Base-by-base conservation (phyloP, 2,113 vertebrate species). In the Pitta sordida region DNA sequence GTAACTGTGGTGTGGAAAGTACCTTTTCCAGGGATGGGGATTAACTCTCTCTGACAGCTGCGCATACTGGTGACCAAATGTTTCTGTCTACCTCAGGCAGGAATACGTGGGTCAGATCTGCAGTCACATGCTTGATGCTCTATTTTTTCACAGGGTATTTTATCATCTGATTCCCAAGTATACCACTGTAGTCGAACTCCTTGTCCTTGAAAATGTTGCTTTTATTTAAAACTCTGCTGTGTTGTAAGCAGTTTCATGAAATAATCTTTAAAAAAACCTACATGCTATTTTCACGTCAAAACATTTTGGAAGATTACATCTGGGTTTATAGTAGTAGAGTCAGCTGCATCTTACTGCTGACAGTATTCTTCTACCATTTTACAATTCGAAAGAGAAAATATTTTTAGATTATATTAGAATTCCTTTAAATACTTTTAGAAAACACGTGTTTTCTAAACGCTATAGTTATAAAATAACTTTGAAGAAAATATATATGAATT, bases 1-100 rank as follows among this genome's bases (percentile, higher is more conserved):
- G 75, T 68, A 64, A 27, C 26, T 3, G 0, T 0, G 0, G 6
- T 7, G 12, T 64, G 58, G 36, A 32, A 69, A 30, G n/a, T 6
- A 13, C 37, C 37, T 15, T 27, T 48, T n/a, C 10, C 27, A 53
- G 46, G 30, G 24, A 9, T 1, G 22, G 70, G 48, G 16, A 67
- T 20, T 2, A 8, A 18, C 13, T 51, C 15, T 12, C 37, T 37
- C 30, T 34, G 12, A 19, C n/a, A 74, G 27, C 64, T 49, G 44
- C 49, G 69, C 41, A 17, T 24, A 18, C 14, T 46, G 5, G 7
- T 87, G 48, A 24, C 49, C 56, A 10, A 21, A 2, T 39, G 7
- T 37, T 67, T 71, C 59, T 83, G 17, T 29, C 79, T 36, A 4
- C 2, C 0, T 56, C 27, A 24, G 49, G 32, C 20, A 75, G 23